Conservation (phyloP, 2,113 vertebrate genomes). For the Tupaia tana region DNA sequence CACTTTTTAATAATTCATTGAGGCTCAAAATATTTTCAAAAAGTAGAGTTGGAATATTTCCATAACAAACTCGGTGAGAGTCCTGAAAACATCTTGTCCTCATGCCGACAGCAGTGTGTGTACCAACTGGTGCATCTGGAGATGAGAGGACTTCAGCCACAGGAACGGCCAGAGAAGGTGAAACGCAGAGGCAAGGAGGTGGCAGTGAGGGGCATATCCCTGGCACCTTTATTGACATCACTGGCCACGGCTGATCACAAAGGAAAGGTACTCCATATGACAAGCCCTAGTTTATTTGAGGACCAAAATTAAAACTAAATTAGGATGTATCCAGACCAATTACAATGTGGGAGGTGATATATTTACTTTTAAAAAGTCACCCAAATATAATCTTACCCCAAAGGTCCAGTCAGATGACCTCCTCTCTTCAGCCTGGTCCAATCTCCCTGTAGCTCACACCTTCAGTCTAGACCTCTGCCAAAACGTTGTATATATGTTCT, state of each 20-base stretch:
- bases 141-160: fast-evolving
- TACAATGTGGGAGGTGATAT: neutral
- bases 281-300: neutral
- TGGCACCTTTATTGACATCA: neutral
- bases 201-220: fast-evolving
- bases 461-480: neutral
- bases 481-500: too few species aligned
- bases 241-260: neutral
- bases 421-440: neutral
- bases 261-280: neutral
- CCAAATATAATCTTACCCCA: too few species aligned
- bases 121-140: fast-evolving
- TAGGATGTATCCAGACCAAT: neutral
- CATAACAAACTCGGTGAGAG: neutral
- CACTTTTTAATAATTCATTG: neutral
- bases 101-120: fast-evolving
- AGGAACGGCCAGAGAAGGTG: fast-evolving
- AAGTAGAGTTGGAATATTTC: neutral
- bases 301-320: neutral
- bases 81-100: neutral
- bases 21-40: neutral
- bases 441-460: fast-evolving
- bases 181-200: neutral
- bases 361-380: neutral
- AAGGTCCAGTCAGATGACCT: too few species aligned